A percentile compares a stretch with the other conserved stretches of the same genome.
Conservation (phyloP, 2,797 vertebrate species). For the Hydrophis major region DNA sequence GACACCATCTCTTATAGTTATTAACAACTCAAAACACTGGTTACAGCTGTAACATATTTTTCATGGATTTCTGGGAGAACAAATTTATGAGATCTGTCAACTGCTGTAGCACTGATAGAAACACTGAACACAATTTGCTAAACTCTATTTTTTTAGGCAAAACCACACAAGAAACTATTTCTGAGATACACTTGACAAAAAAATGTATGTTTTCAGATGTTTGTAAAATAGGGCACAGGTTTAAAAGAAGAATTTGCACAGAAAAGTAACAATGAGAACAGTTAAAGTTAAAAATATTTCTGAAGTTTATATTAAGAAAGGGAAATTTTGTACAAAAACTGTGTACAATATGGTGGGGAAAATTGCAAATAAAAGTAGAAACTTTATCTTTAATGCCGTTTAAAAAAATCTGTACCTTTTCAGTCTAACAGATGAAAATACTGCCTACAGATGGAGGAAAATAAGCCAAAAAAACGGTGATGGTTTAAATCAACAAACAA, state of each 20-base stretch:
- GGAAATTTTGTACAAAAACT: not conserved
- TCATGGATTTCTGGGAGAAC: not conserved
- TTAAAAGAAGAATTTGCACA: not conserved
- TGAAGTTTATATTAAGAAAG: not conserved
- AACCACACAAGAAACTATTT: not conserved
- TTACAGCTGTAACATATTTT: not conserved
- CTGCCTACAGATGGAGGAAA: not conserved
- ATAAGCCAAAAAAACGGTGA: not conserved
- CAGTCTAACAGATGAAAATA: not conserved
- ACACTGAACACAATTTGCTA: not conserved
- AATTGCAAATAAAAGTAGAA: not conserved
- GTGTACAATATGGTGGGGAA: not conserved
- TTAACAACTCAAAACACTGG: not conserved
- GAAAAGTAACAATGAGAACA: not conserved
- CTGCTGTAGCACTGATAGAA: not conserved
- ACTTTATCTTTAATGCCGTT: not conserved
- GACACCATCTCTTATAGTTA: not conserved
- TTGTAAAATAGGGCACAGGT: not conserved
- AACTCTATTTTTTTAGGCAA: not conserved
- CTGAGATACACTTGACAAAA: not conserved
- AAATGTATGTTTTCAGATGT: not conserved
- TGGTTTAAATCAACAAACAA: not conserved
- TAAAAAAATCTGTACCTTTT: not conserved
- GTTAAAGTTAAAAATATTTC: not conserved
- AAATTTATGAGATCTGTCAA: not conserved